phyloP scores from a whole-genome alignment of 2,797 vertebrate species.

The Tinamus major region DNA sequence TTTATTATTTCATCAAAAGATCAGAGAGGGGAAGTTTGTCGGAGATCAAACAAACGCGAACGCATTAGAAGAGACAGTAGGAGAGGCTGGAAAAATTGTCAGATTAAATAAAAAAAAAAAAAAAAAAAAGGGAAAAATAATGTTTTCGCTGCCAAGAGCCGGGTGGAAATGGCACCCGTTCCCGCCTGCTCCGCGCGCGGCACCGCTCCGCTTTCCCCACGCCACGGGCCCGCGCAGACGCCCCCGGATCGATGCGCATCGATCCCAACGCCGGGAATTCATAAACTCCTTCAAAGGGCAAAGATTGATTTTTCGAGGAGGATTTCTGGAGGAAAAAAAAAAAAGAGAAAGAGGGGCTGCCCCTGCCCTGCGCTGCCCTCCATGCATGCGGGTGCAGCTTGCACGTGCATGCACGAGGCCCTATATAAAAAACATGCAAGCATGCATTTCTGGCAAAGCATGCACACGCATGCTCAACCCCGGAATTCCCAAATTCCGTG shows the following conservation, averaged over 20 bases:
- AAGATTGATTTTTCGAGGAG: conserved; percentile 78
- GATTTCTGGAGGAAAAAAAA: conserved; percentile 48
- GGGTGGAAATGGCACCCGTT: conserved; percentile 55
- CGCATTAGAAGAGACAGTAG: conserved; percentile 75
- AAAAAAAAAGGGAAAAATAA: not conserved
- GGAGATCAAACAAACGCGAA: conserved; percentile 81
- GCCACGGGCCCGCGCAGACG: conserved; percentile 68
- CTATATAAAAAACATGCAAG: too few relatives aligned
- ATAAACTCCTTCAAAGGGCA: conserved; percentile 86
- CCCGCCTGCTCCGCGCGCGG: conserved; percentile 59
- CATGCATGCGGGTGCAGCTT: accelerated
- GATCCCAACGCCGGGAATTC: conserved; percentile 81
- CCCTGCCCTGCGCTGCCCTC: not conserved
- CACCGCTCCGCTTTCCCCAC: conserved; percentile 72
- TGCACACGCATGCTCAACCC: not conserved
- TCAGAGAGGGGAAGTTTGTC: conserved; percentile 77
- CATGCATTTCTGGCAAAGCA: not conserved
- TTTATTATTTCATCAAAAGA: conserved; percentile 83
- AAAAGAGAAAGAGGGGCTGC: conserved; percentile 71
- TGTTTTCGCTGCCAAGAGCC: conserved; percentile 54
- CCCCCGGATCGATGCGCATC: conserved; percentile 78
- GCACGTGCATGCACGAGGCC: too few relatives aligned
- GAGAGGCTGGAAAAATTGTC: conserved; percentile 72
- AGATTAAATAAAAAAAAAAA: conserved; percentile 51
- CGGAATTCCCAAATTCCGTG: not conserved